These are phyloP conservation scores for Acronicta leporina DNA, from an alignment of 2,888 invertebrate genomes.

Conservation along the genomic window DNA sequence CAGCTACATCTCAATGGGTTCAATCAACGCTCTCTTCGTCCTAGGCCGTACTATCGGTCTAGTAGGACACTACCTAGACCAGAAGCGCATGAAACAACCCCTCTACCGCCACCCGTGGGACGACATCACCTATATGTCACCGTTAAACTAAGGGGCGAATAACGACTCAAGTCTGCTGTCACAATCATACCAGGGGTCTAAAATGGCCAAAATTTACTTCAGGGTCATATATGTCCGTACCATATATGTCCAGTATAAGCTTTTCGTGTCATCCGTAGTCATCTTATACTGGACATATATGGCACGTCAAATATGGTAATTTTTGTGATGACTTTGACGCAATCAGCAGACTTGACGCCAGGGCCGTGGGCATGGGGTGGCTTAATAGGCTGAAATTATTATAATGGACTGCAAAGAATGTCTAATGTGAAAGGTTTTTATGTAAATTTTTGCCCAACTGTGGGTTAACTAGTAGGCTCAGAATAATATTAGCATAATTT, in stretches of 20 bases:
- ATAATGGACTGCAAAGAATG: not conserved
- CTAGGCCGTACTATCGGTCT: conserved; percentile 99
- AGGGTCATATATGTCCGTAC: too few relatives aligned
- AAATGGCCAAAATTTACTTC: too few relatives aligned
- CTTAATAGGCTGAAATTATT: not conserved
- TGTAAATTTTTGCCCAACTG: too few relatives aligned
- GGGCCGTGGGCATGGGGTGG: conserved; percentile 5
- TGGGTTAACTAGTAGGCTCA: not conserved
- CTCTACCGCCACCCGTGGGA: conserved; percentile 99
- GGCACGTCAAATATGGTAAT: too few relatives aligned
- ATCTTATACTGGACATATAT: too few relatives aligned
- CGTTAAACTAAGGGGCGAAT: conserved; percentile 68
- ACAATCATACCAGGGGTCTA: too few relatives aligned
- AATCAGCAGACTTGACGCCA: too few relatives aligned
- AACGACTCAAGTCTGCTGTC: too few relatives aligned
- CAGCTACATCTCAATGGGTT: conserved; percentile 99
- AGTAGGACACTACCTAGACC: conserved; percentile 99
- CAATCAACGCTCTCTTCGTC: conserved; percentile 99
- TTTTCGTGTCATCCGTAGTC: too few relatives aligned
- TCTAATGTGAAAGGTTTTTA: not conserved
- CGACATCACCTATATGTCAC: conserved; percentile 93
- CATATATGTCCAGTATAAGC: too few relatives aligned
- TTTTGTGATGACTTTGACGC: too few relatives aligned
- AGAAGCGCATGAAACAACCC: conserved; percentile 99
- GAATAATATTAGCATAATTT: conserved; percentile 2